Evolutionary conservation across 1,140 invertebrate genomes (phyloP).

Genomic region (Theocolax elegans): DNA sequence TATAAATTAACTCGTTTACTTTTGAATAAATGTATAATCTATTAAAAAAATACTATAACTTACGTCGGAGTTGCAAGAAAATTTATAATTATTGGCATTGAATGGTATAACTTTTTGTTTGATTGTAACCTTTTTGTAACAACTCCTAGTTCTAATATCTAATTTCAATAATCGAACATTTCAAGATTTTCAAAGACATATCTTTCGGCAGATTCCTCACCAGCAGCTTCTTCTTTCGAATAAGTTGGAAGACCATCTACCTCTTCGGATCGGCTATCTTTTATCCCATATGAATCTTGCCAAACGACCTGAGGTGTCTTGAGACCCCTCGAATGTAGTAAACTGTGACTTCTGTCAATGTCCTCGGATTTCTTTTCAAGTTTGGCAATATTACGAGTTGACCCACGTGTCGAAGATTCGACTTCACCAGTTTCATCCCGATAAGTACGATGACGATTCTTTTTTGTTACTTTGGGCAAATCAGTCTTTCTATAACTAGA

Average conservation of each 20-base stretch:
- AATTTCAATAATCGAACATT: conserved; percentile 17
- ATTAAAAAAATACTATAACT: no score
- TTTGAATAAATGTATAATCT: no score
- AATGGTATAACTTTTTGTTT: no score
- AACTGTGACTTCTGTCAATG: not conserved
- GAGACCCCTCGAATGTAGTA: not conserved
- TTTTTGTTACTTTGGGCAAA: not conserved
- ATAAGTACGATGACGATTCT: not conserved
- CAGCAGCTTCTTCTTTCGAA: conserved; percentile 9
- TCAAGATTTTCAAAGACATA: conserved; percentile 5
- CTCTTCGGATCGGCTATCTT: not conserved
- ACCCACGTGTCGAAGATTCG: not conserved
- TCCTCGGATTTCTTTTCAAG: not conserved
- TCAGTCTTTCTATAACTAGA: not conserved
- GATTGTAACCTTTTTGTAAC: no score
- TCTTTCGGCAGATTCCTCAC: conserved; percentile 39
- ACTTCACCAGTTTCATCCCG: conserved; percentile 17
- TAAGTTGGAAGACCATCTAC: not conserved
- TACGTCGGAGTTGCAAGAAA: no score
- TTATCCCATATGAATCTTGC: conserved; percentile 21
- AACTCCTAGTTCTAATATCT: no score
- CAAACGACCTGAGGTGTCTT: conserved; percentile 14
- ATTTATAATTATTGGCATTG: no score
- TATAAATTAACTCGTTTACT: no score
- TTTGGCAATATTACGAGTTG: no score